These are phyloP conservation scores for Bos indicus DNA, from an alignment of 2,113 vertebrate species.

Conservation along the genomic window DNA sequence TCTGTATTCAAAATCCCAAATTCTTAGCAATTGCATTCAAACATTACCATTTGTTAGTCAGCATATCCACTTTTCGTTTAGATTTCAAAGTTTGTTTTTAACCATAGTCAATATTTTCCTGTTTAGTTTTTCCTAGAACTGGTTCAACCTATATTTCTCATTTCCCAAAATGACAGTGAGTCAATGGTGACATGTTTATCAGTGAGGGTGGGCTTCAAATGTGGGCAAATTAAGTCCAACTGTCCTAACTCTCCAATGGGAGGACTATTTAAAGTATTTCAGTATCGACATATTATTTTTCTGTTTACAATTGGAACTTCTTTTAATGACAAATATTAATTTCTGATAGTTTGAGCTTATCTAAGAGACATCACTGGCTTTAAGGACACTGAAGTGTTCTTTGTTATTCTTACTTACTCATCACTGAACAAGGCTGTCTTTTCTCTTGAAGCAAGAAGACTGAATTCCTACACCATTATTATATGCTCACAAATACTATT, in stretches of 20 bases:
- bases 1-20: neutral
- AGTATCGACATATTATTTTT: neutral
- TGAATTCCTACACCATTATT: neutral
- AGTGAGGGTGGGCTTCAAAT: neutral
- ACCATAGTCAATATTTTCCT: neutral
- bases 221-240: neutral
- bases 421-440: neutral
- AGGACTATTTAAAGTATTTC: neutral
- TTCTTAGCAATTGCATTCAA: neutral
- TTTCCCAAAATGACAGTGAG: neutral
- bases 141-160: neutral
- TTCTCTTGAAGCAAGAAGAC: neutral
- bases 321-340: neutral
- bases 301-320: neutral
- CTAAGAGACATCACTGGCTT: neutral
- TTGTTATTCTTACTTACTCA: neutral
- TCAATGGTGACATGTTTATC: neutral
- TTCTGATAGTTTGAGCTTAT: slow-evolving; percentile 7
- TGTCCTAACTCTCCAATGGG: neutral
- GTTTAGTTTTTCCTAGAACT: neutral
- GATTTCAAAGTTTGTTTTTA: neutral
- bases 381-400: neutral
- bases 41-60: neutral
- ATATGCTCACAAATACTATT: neutral
- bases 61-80: neutral